A percentile compares a stretch with the other conserved stretches of the same genome.
phyloP scores from a whole-genome alignment of 2,113 vertebrate genomes.

The Alces alces region DNA sequence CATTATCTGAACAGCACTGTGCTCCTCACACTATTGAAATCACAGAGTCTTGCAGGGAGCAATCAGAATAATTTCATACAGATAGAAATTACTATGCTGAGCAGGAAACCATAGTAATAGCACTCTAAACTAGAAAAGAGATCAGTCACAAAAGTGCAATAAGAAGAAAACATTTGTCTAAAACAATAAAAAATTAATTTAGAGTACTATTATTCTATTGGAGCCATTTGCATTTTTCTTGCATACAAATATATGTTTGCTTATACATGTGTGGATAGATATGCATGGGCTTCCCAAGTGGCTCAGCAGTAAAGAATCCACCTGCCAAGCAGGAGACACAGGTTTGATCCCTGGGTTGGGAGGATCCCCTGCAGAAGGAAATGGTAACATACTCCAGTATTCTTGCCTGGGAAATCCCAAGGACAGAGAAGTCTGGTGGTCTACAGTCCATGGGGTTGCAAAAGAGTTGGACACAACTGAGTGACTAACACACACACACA shows the following conservation, averaged over 20 bases:
- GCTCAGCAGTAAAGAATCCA: background rate
- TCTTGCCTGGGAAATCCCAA: background rate
- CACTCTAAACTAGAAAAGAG: background rate
- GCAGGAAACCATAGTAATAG: background rate
- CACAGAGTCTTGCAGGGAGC: slow-evolving; percentile 59
- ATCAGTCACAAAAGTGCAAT: background rate
- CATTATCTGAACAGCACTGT: slow-evolving; percentile 28
- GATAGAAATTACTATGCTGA: slow-evolving; percentile 15
- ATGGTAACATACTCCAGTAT: rapidly evolving
- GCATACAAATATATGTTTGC: background rate
- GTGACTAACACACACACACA: background rate
- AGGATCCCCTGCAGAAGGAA: background rate
- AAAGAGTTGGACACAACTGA: background rate
- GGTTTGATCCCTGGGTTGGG: background rate
- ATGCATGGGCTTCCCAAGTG: background rate
- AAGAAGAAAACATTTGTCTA: slow-evolving; percentile 21
- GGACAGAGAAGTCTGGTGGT: background rate
- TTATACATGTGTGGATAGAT: background rate
- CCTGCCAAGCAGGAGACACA: background rate
- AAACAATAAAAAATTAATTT: background rate
- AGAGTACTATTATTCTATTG: background rate
- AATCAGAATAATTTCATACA: slow-evolving; percentile 37
- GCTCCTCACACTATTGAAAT: slow-evolving; percentile 67
- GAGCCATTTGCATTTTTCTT: background rate
- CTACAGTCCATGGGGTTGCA: background rate